phyloP scores from a whole-genome alignment of 1,140 invertebrate genomes.

The Plodia interpunctella region DNA sequence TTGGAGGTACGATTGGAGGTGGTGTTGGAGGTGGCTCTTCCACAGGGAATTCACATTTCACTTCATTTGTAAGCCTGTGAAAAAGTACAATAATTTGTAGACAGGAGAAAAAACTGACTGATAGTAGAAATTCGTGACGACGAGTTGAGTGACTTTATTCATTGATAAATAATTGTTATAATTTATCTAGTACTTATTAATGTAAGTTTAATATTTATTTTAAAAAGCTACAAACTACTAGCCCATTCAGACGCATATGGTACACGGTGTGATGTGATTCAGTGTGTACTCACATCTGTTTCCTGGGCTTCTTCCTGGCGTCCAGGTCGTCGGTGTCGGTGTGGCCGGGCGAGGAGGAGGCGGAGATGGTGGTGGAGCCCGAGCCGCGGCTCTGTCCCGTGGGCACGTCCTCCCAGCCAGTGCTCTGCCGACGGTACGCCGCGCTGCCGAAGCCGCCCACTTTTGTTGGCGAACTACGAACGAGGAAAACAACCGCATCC shows the following conservation, averaged over 20 bases:
- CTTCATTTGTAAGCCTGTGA: slow-evolving; percentile 59
- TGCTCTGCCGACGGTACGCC: slow-evolving; percentile 10
- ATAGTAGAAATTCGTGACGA: background rate
- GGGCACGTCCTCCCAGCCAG: slow-evolving; percentile 51
- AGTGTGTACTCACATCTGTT: slow-evolving; percentile 78
- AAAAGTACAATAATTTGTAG: slow-evolving; percentile 9
- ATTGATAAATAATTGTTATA: no score
- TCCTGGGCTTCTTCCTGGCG: slow-evolving; percentile 86
- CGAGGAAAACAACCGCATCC: no score
- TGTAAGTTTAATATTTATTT: no score
- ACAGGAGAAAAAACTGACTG: no score
- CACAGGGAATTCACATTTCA: slow-evolving; percentile 57
- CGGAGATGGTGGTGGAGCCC: slow-evolving; percentile 52
- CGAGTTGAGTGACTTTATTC: background rate
- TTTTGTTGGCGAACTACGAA: slow-evolving; percentile 3
- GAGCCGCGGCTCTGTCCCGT: slow-evolving; percentile 24
- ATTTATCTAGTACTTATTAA: no score
- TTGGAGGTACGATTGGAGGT: slow-evolving; percentile 43
- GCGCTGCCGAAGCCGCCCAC: background rate
- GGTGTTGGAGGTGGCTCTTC: slow-evolving; percentile 51
- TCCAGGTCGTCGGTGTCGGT: slow-evolving; percentile 38
- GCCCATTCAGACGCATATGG: background rate
- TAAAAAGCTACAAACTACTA: background rate
- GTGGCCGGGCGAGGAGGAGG: slow-evolving; percentile 66
- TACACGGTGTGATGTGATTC: background rate